Evolutionary conservation across 2,797 vertebrate species (phyloP).

Genomic region (Bradypus variegatus): DNA sequence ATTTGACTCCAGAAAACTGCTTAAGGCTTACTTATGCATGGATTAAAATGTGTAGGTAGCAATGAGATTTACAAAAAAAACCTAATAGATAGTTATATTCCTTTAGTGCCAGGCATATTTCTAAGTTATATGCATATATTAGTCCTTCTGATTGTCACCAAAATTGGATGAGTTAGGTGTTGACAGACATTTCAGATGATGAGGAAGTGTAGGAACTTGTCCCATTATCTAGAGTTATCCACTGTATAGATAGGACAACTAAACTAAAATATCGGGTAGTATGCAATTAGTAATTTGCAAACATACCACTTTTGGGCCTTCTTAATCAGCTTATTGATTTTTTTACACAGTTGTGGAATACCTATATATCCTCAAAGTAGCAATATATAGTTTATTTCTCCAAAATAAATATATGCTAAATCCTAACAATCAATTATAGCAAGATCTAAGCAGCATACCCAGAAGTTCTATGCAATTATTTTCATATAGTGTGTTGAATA

Average conservation of each 20-base stretch:
- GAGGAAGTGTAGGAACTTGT: not conserved
- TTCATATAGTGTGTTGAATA: not conserved
- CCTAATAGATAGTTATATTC: not conserved
- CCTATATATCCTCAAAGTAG: not conserved
- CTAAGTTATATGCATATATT: not conserved
- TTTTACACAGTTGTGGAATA: not conserved
- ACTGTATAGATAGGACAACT: not conserved
- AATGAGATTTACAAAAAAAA: not conserved
- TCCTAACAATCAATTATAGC: not conserved
- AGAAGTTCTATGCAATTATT: not conserved
- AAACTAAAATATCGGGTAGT: not conserved
- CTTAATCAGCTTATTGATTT: not conserved
- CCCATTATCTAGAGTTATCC: not conserved
- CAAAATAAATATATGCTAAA: not conserved
- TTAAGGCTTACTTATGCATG: not conserved
- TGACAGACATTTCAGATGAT: not conserved
- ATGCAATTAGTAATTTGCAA: not conserved
- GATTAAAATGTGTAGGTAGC: not conserved
- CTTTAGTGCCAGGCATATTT: not conserved
- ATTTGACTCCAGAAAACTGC: constrained; percentile 64
- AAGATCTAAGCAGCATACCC: not conserved
- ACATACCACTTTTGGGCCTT: not conserved
- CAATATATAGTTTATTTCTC: not conserved
- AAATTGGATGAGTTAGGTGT: not conserved
- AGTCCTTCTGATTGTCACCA: not conserved